These are phyloP conservation scores for Poecilia velifera DNA, from an alignment of 2,797 vertebrate genomes.

Conservation along the genomic window DNA sequence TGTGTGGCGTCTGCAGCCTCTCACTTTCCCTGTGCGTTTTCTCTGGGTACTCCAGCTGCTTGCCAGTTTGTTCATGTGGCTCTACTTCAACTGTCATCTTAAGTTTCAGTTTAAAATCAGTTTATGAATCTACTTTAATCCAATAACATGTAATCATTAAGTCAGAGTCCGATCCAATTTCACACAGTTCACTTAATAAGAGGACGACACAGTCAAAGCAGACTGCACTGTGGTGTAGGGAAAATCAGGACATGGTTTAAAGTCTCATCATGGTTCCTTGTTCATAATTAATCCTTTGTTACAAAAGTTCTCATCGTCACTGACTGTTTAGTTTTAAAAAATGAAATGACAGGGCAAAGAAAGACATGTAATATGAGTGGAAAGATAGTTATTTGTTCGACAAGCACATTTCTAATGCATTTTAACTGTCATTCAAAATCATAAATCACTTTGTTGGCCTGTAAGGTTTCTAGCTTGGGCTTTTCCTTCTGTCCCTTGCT, in stretches of 20 bases:
- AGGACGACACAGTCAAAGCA: neutral
- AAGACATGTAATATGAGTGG: neutral
- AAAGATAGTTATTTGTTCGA: neutral
- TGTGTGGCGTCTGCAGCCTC: neutral
- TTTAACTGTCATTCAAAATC: conserved; percentile 16
- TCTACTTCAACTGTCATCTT: neutral
- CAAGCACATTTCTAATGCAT: conserved; percentile 39
- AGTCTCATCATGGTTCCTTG: neutral
- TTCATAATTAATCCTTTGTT: neutral
- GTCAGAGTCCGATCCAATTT: neutral
- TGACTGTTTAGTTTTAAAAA: neutral
- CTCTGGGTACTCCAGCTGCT: neutral
- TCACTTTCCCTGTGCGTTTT: neutral
- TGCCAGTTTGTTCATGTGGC: neutral
- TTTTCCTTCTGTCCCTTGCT: conserved; percentile 22
- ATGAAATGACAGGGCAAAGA: neutral
- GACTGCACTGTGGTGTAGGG: neutral
- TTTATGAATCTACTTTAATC: neutral
- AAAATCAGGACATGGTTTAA: neutral
- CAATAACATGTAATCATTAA: neutral
- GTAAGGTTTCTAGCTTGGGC: conserved; percentile 29
- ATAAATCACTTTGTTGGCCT: conserved; percentile 33
- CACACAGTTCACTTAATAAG: neutral
- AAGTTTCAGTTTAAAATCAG: neutral
- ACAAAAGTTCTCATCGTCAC: neutral